These are phyloP conservation scores for Diachasmimorpha longicaudata DNA, from an alignment of 1,140 invertebrate species.

Conservation along the genomic window DNA sequence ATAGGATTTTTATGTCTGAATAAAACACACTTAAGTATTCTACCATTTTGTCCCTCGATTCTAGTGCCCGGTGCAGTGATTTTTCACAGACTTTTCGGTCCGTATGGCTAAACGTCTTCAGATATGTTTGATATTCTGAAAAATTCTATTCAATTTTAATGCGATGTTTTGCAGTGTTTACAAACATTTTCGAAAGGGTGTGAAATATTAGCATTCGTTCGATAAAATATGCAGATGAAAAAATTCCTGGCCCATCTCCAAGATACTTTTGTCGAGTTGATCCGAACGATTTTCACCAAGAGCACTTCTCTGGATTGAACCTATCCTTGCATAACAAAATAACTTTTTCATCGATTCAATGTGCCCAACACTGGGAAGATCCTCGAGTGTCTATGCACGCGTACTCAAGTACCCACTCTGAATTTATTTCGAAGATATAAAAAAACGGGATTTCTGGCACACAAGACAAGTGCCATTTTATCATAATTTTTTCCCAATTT, in stretches of 20 bases:
- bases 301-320: not conserved
- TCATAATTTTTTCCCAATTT: not conserved
- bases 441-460: not conserved
- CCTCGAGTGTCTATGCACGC: not conserved
- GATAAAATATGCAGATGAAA: not conserved
- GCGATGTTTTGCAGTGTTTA: too few species aligned
- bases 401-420: slow-evolving; percentile 2
- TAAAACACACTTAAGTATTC: too few species aligned
- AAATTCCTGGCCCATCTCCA: not conserved
- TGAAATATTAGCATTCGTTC: too few species aligned
- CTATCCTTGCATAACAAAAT: not conserved
- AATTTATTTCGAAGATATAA: slow-evolving; percentile 13
- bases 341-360: not conserved
- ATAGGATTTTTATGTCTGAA: too few species aligned
- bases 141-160: too few species aligned
- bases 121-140: too few species aligned
- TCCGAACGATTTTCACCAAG: not conserved
- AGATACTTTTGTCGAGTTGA: not conserved
- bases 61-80: too few species aligned
- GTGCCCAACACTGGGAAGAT: not conserved
- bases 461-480: not conserved
- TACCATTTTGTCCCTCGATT: too few species aligned
- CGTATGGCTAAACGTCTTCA: too few species aligned
- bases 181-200: too few species aligned
- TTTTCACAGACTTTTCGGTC: too few species aligned